Evolutionary conservation across 2,797 vertebrate genomes (phyloP).

Genomic region (Eptatretus atami): DNA sequence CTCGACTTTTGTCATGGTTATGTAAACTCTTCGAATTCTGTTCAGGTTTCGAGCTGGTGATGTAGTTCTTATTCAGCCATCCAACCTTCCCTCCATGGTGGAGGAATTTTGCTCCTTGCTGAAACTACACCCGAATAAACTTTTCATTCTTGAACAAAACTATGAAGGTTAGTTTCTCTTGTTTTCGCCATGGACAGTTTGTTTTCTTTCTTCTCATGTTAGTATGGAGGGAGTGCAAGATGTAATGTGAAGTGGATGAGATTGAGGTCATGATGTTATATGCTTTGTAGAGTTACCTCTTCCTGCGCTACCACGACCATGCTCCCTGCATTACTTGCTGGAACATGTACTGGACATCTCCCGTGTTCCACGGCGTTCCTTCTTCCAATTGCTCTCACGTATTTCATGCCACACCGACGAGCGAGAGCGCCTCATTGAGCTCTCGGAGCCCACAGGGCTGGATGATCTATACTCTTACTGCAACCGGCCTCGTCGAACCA

Average conservation of each 20-base stretch:
- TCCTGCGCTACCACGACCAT: constrained; percentile 33
- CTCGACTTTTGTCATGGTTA: too few species aligned
- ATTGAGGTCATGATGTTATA: too few species aligned
- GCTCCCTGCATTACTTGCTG: constrained; percentile 27
- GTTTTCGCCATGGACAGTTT: too few species aligned
- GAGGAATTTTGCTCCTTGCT: constrained; percentile 35
- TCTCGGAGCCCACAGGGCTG: constrained; percentile 42
- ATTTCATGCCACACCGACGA: constrained; percentile 33
- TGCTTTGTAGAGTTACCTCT: constrained; percentile 13
- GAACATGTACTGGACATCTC: constrained; percentile 36
- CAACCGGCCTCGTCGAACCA: constrained; percentile 34
- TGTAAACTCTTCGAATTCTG: constrained; percentile 1
- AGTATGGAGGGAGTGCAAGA: not conserved
- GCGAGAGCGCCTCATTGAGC: constrained; percentile 40
- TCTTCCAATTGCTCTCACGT: constrained; percentile 41
- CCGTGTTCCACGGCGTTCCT: constrained; percentile 47
- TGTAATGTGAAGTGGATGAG: not conserved
- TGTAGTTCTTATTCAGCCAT: constrained; percentile 37
- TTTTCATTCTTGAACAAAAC: constrained; percentile 22
- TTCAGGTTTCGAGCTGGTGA: constrained; percentile 39
- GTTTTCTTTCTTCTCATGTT: too few species aligned
- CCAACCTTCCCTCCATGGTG: constrained; percentile 23
- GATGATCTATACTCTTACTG: constrained; percentile 50
- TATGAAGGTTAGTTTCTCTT: constrained; percentile 16
- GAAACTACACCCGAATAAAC: constrained; percentile 22